Evolutionary conservation across 2,113 vertebrate species (phyloP).

Genomic region (Gorsachius goisagi): DNA sequence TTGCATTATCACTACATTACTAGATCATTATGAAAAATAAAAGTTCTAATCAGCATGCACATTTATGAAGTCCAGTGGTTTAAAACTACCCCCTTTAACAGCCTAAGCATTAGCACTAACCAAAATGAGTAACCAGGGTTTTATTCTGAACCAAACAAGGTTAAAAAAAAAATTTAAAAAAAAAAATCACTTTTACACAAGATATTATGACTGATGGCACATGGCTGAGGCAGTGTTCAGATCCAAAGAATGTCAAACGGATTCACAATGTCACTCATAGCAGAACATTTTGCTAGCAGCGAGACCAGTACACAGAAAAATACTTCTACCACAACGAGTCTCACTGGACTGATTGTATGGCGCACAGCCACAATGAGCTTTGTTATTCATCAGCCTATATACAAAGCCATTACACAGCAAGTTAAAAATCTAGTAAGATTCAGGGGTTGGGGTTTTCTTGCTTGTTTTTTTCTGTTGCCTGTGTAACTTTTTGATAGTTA

Average conservation of each 20-base stretch:
- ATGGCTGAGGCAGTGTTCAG: not conserved
- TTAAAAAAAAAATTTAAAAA: not conserved
- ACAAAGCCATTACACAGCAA: not conserved
- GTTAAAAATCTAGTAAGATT: not conserved
- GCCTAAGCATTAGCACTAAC: conserved; percentile 19
- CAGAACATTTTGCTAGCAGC: not conserved
- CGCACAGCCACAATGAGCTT: not conserved
- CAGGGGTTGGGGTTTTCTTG: not conserved
- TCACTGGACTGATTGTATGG: accelerated
- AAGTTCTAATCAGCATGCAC: conserved; percentile 63
- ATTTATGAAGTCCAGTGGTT: conserved; percentile 52
- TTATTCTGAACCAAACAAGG: conserved; percentile 19
- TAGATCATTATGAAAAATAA: conserved; percentile 69
- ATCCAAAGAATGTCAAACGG: not conserved
- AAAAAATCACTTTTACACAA: conserved; percentile 12
- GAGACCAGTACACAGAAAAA: not conserved
- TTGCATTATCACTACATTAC: conserved; percentile 71
- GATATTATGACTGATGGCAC: not conserved
- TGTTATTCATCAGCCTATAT: not conserved
- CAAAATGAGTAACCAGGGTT: not conserved
- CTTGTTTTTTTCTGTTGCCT: not conserved
- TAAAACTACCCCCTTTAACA: conserved; percentile 20
- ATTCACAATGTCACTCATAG: not conserved
- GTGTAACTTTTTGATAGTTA: not conserved
- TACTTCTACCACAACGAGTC: not conserved